Conservation (phyloP, 2,888 invertebrate genomes). For the Trichacis sp. region DNA sequence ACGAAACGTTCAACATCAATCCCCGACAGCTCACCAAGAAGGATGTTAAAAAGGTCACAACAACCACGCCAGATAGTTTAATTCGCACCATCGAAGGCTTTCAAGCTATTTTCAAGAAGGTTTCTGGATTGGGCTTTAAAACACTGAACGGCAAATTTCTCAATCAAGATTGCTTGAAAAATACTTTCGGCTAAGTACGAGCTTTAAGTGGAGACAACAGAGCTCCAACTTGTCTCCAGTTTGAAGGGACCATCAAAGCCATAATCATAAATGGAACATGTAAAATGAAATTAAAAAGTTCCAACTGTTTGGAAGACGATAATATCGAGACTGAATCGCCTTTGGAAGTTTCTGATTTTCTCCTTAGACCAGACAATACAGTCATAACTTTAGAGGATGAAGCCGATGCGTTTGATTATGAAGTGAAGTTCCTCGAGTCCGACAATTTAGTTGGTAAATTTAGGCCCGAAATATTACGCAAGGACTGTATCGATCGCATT, state of each 20-base stretch:
- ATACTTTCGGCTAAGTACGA: slow-evolving; percentile 18
- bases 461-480: too few relatives aligned
- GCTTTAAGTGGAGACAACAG: slow-evolving; percentile 9
- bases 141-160: background rate
- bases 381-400: background rate
- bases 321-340: background rate
- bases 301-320: slow-evolving; percentile 18
- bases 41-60: too few relatives aligned
- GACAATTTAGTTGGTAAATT: background rate
- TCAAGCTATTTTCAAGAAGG: background rate
- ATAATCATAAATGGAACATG: slow-evolving; percentile 14
- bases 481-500: too few relatives aligned
- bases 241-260: slow-evolving; percentile 12
- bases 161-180: slow-evolving; percentile 19
- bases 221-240: slow-evolving; percentile 15
- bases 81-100: slow-evolving; percentile 6
- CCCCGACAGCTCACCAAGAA: too few relatives aligned
- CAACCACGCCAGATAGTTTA: background rate
- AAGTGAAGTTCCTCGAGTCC: background rate
- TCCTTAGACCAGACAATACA: background rate
- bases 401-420: background rate
- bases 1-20: too few relatives aligned
- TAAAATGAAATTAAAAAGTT: slow-evolving; percentile 8
- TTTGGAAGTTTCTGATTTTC: background rate
- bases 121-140: slow-evolving; percentile 2